Percentiles rank a stretch among this genome's conserved stretches.
These are phyloP conservation scores for Danio albolineatus DNA, from an alignment of 2,797 vertebrate genomes.

Conservation along the genomic window DNA sequence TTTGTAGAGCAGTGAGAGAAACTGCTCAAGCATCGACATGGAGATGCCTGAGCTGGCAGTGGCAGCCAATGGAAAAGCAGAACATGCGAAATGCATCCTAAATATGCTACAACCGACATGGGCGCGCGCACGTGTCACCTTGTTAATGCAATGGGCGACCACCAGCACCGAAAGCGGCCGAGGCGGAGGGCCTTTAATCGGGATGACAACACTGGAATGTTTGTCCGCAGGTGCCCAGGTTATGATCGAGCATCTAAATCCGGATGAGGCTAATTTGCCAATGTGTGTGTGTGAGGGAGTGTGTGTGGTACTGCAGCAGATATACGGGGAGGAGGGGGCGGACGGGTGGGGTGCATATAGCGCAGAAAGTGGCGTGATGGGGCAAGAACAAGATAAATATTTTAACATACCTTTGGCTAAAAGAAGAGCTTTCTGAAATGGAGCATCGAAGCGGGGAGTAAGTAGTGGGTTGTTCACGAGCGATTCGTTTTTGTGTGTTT, in stretches of 20 bases:
- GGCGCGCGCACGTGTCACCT: conserved; percentile 19
- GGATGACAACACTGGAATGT: not conserved
- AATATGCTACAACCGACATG: conserved; percentile 4
- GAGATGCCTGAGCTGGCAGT: not conserved
- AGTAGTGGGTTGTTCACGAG: not conserved
- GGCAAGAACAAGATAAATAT: conserved; percentile 68
- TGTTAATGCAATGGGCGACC: conserved; percentile 10
- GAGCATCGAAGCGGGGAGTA: not conserved
- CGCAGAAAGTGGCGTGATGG: conserved; percentile 51
- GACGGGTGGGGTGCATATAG: conserved; percentile 30
- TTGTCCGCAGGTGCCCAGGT: not conserved
- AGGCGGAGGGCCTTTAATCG: not conserved
- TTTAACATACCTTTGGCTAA: conserved; percentile 67
- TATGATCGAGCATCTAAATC: conserved; percentile 66
- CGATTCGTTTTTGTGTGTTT: not conserved
- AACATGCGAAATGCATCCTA: not conserved
- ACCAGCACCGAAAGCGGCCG: not conserved
- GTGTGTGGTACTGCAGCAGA: conserved; percentile 73
- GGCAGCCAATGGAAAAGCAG: conserved; percentile 22
- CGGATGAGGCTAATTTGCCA: conserved; percentile 11
- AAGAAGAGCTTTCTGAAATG: conserved; percentile 41
- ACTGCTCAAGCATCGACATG: not conserved
- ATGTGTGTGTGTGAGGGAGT: conserved; percentile 34
- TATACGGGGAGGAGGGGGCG: conserved; percentile 50
- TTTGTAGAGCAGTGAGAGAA: not conserved